Evolutionary conservation across 2,113 vertebrate genomes (phyloP), one percentile per base, ranked within the genome.

Genomic region (Dunckerocampus dactyliophorus): DNA sequence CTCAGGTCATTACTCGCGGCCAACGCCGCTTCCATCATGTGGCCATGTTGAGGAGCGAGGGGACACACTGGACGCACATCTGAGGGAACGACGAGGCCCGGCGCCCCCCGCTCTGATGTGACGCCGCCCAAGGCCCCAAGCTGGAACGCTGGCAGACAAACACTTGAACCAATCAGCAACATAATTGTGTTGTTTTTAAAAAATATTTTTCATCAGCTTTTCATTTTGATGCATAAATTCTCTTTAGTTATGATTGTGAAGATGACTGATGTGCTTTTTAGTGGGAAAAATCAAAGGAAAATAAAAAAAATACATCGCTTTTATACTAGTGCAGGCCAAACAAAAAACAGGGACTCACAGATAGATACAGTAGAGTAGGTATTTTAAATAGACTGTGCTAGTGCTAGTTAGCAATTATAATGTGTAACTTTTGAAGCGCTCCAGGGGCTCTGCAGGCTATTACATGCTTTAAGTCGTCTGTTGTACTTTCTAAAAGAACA

Each of bases 181-280:
- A 85, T 89, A 89, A 91, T 86, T 88, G 84, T 81, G 83, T 86
- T 43, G 39, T 43, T 43, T 43, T 14, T 14, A 34, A 8, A 34
- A 34, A 34, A 81, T 82, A 84, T 7, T 87, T 89, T 87, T 89
- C 80, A 87, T 86, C 83, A 84, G 77, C 71, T 89, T 85, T 88
- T 82, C 75, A 89, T 90, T 89, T 42, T 90, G 89, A 91, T 91
- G 87, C 87, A 91, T 91, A 90, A 87, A 91, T 91, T 92, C 89
- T 85, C 87, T 92, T 91, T 91, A 83, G 82, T 91, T 90, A 86
- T 87, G 31, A 8, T 78, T 71, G 61, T 75, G 74, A 69, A 85
- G 77, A 89, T 88, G 82, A 77, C 64, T 21, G 71, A 15, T 46
- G 0, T 59, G 76, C 10, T 79, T 63, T 73, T 79, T 72, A 55